Evolutionary conservation across 2,797 vertebrate genomes (phyloP), one percentile per base, ranked within the genome.

Genomic region (Pteronotus mesoamericanus): DNA sequence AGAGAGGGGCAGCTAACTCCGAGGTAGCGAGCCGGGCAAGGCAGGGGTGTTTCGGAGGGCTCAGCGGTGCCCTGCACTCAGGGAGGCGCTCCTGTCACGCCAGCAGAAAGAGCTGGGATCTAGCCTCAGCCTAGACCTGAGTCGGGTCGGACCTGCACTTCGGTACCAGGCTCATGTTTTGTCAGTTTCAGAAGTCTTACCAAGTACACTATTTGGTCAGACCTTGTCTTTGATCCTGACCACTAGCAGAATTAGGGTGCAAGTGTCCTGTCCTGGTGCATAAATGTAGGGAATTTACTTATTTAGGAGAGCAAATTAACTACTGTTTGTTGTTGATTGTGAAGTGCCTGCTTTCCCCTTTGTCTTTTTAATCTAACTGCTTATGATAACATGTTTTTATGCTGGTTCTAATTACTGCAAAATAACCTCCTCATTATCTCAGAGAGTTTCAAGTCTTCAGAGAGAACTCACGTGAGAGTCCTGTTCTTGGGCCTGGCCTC

Each of bases 301-400:
- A 44, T 89, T 86, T 69, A 72, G 86, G 29, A 86, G 59, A 92
- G 32, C 37, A 94, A 59, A 94, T 79, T 21, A 86, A 19, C 51
- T 93, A 77, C 22, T 53, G 1, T 83, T 95, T 74, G 5, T 86
- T 26, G 9, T 39, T 79, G 29, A 79, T 75, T 90, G 59, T 77
- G 22, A 93, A 55, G 29, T 61, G 39, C 32, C 69, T 91, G 42
- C 34, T 66, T 53, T 11, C 26, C 19, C 12, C 53, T 95, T 96
- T 91, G 37, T 84, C 64, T 94, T 91, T 53, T 94, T 15, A 93
- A 29, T 93, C 55, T 84, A 22, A 59, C 51, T 91, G 48, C 18
- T 74, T 83, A 69, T 55, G 46, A 4, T 34, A 29, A 3, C 79
- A 34, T 69, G 18, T 74, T 77, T 89, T 85, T 87, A 6, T 89